Base-by-base conservation (phyloP, 2,797 vertebrate species). In the Adelosebastes latens region DNA sequence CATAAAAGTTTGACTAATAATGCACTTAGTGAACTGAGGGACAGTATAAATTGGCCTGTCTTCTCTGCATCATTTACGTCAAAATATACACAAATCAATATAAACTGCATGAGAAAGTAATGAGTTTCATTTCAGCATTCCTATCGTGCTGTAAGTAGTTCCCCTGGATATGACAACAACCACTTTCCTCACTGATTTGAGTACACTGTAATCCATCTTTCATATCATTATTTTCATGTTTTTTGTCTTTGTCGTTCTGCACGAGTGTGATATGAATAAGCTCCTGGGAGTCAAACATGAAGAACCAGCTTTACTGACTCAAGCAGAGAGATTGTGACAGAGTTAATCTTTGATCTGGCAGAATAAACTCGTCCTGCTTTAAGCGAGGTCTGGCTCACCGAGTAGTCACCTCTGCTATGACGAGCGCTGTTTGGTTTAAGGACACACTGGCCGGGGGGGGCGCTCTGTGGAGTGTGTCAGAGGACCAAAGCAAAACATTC, bases 401-500 rank as follows among this genome's bases (percentile, higher is more conserved):
- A 86, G 93, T 64, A 82, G 86, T 92, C 93, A 94, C 85, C 81
- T 89, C 75, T 55, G 74, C 78, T 71, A 69, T 72, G 84, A 91
- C 11, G 29, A 68, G 65, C 31, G 22, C 36, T 84, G 72, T 93
- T 92, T 88, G 84, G 36, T 86, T 89, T 86, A 62, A 81, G 55
- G 79, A 89, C 70, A 62, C 65, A 32, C 64, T 29, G 68, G 36
- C 73, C 3, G n/a, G 18, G n/a, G n/a, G 75, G 49, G 64, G 34
- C 8, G 31, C 39, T 72, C 64, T 58, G 42, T 84, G 77, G 79
- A 90, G 87, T 87, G 84, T 89, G 89, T 92, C 91, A 91, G 84
- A 66, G 72, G 32, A 82, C 86, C 80, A 72, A 81, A 90, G 83
- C 75, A 87, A 93, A 93, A 92, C 92, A 93, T 90, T 92, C 89